Base-by-base conservation (phyloP, 2,797 vertebrate species). In the Borostomias antarcticus region DNA sequence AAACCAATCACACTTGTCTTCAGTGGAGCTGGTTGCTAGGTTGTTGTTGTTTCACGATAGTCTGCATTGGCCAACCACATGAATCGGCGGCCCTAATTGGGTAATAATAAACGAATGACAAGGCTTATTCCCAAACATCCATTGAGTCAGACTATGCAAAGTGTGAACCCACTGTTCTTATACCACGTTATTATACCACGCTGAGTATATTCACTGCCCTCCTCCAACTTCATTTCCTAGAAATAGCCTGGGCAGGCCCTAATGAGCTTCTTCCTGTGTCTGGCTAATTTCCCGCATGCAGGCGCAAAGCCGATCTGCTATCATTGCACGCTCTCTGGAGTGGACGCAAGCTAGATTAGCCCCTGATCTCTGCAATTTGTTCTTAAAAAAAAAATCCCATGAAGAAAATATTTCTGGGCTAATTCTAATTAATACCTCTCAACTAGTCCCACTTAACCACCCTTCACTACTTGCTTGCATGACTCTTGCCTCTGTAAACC, bases 391-490 rank as follows among this genome's bases (percentile, higher is more conserved):
- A 29, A 28, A 30, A 29, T 56, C 21, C 54, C 13, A 57, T 9
- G 1, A 30, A 4, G 32, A 35, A 19, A 57, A 8, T 28, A 28
- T 29, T 57, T 25, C 1, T 13, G 23, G 58, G 53, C 58, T 82
- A 72, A 78, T 77, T 80, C 59, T 43, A 56, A 72, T 57, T 75
- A 72, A 77, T 40, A 51, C 70, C 64, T 48, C 54, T 28, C 51
- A 62, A 61, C 51, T 56, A 51, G 66, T 77, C 70, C 72, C 68
- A 72, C 71, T 69, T n/a, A n/a, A n/a, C n/a, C n/a, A 68, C 71
- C 72, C 65, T 62, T 69, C 73, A 64, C 65, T 74, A 69, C 69
- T 69, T 73, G 51, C 62, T 75, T n/a, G n/a, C n/a, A n/a, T n/a
- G n/a, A n/a, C n/a, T n/a, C n/a, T n/a, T n/a, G n/a, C n/a, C n/a